These are phyloP conservation scores for Pycnomerus fuliginosus DNA, from an alignment of 2,888 invertebrate genomes.

Conservation along the genomic window DNA sequence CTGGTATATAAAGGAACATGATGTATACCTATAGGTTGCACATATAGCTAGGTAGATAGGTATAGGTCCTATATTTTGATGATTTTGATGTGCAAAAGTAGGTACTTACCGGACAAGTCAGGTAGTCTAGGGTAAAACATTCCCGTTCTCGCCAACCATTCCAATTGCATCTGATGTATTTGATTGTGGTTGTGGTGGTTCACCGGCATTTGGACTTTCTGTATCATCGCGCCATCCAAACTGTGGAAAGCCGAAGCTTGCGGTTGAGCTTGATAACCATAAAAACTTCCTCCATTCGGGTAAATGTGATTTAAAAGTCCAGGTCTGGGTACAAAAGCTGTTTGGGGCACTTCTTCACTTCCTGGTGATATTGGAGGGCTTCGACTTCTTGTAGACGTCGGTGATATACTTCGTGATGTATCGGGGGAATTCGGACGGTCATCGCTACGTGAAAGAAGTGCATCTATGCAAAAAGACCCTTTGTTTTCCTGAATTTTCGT, in stretches of 20 bases:
- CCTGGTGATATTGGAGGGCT: constrained; percentile 86
- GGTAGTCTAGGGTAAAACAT: constrained; percentile 90
- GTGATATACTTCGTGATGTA: constrained; percentile 49
- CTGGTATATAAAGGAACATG: too few relatives aligned
- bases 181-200: constrained; percentile 55
- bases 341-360: constrained; percentile 67
- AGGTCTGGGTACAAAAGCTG: constrained; percentile 61
- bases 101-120: constrained; percentile 71
- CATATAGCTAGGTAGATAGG: too few relatives aligned
- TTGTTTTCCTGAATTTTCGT: constrained; percentile 51
- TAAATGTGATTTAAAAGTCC: constrained; percentile 57
- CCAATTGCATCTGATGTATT: constrained; percentile 79
- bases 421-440: constrained; percentile 39
- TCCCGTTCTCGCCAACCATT: constrained; percentile 88
- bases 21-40: too few relatives aligned
- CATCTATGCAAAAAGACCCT: constrained; percentile 88
- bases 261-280: constrained; percentile 54
- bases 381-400: constrained; percentile 61
- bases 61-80: too few relatives aligned
- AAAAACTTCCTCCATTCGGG: constrained; percentile 43
- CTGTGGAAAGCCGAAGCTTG: constrained; percentile 58
- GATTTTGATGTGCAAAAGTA: too few relatives aligned
- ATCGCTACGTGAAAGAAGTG: constrained; percentile 65
- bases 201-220: constrained; percentile 54
- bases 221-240: constrained; percentile 55